Evolutionary conservation across 2,797 vertebrate species (phyloP).

Genomic region (Xenentodon cancila): DNA sequence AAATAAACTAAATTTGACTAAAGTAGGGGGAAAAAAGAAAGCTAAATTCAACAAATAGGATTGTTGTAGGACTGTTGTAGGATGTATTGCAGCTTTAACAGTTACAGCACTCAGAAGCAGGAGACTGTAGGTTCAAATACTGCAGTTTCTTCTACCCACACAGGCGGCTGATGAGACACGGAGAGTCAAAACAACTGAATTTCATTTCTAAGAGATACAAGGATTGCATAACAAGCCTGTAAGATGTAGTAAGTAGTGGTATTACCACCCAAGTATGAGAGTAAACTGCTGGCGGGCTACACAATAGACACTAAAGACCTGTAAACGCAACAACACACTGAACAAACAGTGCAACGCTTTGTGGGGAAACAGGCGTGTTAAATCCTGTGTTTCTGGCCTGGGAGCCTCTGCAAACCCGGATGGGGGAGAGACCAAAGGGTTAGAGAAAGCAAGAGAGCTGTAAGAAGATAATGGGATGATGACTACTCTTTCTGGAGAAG

Average conservation of each 20-base stretch:
- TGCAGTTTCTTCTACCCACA: constrained; percentile 9
- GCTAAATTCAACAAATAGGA: no score
- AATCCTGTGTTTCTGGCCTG: constrained; percentile 50
- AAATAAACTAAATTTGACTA: no score
- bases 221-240: constrained; percentile 48
- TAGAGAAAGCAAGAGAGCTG: constrained; percentile 46
- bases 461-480: constrained; percentile 50
- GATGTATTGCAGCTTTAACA: neutral
- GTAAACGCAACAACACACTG: constrained; percentile 54
- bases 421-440: constrained; percentile 62
- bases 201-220: constrained; percentile 11
- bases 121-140: constrained; percentile 11
- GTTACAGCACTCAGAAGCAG: constrained; percentile 12
- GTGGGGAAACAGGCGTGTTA: constrained; percentile 62
- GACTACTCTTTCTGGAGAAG: constrained; percentile 48
- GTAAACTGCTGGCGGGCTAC: constrained; percentile 48
- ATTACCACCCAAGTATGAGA: constrained; percentile 33
- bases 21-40: no score
- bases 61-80: no score
- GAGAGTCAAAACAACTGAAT: constrained; percentile 40
- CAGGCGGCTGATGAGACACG: constrained; percentile 23
- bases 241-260: constrained; percentile 37
- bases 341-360: constrained; percentile 52
- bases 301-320: constrained; percentile 41
- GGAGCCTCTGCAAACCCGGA: constrained; percentile 61